Evolutionary conservation across 2,797 vertebrate species (phyloP), one percentile per base, ranked within the genome.

Genomic region (Chromis chromis): DNA sequence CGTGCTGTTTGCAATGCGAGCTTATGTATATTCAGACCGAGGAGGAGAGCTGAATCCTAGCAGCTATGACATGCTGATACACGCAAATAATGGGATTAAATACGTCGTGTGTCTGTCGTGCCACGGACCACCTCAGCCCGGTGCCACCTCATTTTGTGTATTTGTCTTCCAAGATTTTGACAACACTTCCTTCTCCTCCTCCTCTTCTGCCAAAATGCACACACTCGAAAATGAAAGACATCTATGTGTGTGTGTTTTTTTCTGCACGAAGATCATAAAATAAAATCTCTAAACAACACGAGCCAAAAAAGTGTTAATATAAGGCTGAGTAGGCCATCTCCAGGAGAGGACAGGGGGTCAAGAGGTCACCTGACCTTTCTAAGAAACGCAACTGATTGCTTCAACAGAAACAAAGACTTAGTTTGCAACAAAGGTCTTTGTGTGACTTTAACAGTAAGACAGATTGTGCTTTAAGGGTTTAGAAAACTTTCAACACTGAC

Each of bases 51-150:
- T 25, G 70, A 73, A 59, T 67, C 39, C 53, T 70, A 76, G 50
- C 68, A 70, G 54, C 54, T 40, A 40, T 12, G 42, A 84, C 79
- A 83, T 79, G 66, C 82, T 78, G 75, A 76, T 72, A 59, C 66
- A 72, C 5, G 58, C 53, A 83, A 71, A 74, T 81, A 81, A 88
- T 74, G 67, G 80, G 70, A 80, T 83, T 83, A 78, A 56, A 73
- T 36, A 49, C 4, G 53, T 46, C 8, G 4, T 63, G 40, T 46
- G 73, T 50, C 57, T 65, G 70, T 58, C 57, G 67, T 58, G 67
- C 65, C 70, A 70, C 52, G 8, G 56, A 31, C 19, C 46, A 49
- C 46, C 13, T 57, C 11, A 76, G 40, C 22, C 22, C 0, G 10
- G 40, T 49, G 58, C 36, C 46, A 42, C 39, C 40, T 66, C 44